Evolutionary conservation across 2,797 vertebrate genomes (phyloP), one percentile per base, ranked within the genome.

Genomic region (Chaetodon trifasciatus): DNA sequence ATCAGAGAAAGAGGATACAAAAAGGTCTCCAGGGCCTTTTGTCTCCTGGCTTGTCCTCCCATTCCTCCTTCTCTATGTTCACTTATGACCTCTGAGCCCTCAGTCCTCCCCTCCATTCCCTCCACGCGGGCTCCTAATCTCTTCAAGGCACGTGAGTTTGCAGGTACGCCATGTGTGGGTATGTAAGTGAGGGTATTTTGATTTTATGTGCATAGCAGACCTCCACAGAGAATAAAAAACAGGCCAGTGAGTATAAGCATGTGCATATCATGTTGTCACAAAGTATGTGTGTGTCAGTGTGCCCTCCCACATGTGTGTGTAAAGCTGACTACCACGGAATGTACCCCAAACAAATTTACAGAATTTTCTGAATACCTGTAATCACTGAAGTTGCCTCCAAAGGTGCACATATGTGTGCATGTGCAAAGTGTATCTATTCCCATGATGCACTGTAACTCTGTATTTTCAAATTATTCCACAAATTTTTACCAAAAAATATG

Each of bases 311-410:
- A 23, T 55, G 39, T 40, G 23, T 69, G 21, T 28, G 35, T 50
- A 5, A 3, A 23, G 8, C n/a, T 76, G 37, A 32, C 23, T 52
- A 49, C 40, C 40, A 75, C 42, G 44, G 21, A 37, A 80, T 35
- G 66, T 49, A 49, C 28, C 23, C 28, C 5, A 8, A 46, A 42
- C 1, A 40, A 35, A 52, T 73, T 19, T 35, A 52, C 19, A 6
- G 50, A 63, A 68, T 76, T 81, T 78, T 86, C 75, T 40, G 1
- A 76, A 49, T 68, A 67, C 32, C 66, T 82, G 70, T 86, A 83
- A 85, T 32, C 19, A 17, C 42, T 79, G 74, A 23, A 72, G n/a
- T n/a, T n/a, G 11, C 28, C 17, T 58, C n/a, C 64, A 61, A 79
- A 67, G 40, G 35, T 55, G 74, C 49, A 40, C 35, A 53, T 63